These are phyloP conservation scores for Gambelia wislizenii DNA, from an alignment of 2,797 vertebrate species.

Conservation along the genomic window DNA sequence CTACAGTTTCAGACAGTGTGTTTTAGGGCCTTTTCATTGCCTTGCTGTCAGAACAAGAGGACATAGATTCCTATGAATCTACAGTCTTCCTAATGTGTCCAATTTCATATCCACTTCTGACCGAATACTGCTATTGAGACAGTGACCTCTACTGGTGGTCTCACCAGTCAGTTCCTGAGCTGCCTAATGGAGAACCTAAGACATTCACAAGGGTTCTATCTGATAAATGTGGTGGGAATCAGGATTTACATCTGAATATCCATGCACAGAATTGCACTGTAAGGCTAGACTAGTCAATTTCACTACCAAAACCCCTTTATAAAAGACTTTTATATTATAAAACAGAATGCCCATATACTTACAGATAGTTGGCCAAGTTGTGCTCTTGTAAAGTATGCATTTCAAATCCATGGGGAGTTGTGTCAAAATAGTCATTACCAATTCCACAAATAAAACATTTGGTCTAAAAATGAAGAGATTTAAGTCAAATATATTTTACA, in stretches of 20 bases:
- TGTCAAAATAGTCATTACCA: slow-evolving; percentile 98
- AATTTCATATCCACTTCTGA: not conserved
- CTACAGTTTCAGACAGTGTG: not conserved
- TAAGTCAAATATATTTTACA: slow-evolving; percentile 22
- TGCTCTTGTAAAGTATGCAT: slow-evolving; percentile 99
- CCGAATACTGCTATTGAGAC: not conserved
- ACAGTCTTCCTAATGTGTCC: not conserved
- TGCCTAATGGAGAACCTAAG: not conserved
- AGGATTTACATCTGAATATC: not conserved
- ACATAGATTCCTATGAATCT: not conserved
- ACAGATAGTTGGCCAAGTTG: slow-evolving; percentile 99
- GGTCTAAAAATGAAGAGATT: slow-evolving; percentile 82
- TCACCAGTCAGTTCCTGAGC: not conserved
- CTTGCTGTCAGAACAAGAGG: not conserved
- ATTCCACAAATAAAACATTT: slow-evolving; percentile 99
- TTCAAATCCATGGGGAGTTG: slow-evolving; percentile 96
- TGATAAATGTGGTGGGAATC: not conserved
- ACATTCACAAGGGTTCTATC: not conserved
- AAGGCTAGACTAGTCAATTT: not conserved
- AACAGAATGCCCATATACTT: slow-evolving; percentile 78
- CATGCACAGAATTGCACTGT: not conserved
- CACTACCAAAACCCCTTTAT: not conserved
- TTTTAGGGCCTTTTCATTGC: not conserved
- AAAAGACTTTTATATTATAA: not conserved
- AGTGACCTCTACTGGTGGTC: not conserved